A percentile compares a stretch with the other conserved stretches of the same genome.
These are phyloP conservation scores for Platerodrilus igneus DNA, from an alignment of 2,888 invertebrate genomes.

Conservation along the genomic window DNA sequence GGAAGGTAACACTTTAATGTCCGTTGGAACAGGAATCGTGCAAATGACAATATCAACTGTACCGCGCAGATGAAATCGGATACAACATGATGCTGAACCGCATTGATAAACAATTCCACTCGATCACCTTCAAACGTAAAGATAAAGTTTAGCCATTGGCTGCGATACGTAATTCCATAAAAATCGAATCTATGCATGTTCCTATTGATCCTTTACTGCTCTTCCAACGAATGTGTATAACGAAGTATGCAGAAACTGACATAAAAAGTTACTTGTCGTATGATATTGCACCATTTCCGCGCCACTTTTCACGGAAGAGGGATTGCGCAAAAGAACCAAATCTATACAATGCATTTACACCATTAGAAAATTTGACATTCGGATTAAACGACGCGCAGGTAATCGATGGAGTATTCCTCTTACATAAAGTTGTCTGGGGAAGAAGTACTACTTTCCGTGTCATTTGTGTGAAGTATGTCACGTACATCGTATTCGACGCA, in stretches of 20 bases:
- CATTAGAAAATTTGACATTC: slow-evolving; percentile 4
- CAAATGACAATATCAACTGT: too few species aligned
- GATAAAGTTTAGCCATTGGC: slow-evolving; percentile 1
- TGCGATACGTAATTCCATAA: neutral
- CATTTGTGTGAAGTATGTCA: slow-evolving; percentile 5
- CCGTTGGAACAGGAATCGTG: too few species aligned
- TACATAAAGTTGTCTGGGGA: slow-evolving; percentile 3
- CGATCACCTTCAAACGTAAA: neutral
- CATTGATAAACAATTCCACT: too few species aligned
- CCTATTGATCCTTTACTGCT: slow-evolving; percentile 5
- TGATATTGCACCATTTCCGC: too few species aligned
- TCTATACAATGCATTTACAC: neutral
- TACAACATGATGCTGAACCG: neutral
- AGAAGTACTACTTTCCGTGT: neutral
- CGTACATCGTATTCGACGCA: slow-evolving; percentile 8
- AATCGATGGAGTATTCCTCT: too few species aligned
- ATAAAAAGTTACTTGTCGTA: too few species aligned
- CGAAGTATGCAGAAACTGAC: neutral
- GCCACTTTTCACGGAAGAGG: too few species aligned
- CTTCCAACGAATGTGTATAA: slow-evolving; percentile 3
- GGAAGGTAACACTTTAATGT: too few species aligned
- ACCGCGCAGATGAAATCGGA: slow-evolving; percentile 1
- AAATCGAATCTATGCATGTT: neutral
- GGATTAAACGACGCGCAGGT: too few species aligned
- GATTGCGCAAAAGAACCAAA: neutral